A percentile compares a stretch with the other conserved stretches of the same genome.
Conservation (phyloP, 1,140 invertebrate genomes). For the Tetragonula clypearis region DNA sequence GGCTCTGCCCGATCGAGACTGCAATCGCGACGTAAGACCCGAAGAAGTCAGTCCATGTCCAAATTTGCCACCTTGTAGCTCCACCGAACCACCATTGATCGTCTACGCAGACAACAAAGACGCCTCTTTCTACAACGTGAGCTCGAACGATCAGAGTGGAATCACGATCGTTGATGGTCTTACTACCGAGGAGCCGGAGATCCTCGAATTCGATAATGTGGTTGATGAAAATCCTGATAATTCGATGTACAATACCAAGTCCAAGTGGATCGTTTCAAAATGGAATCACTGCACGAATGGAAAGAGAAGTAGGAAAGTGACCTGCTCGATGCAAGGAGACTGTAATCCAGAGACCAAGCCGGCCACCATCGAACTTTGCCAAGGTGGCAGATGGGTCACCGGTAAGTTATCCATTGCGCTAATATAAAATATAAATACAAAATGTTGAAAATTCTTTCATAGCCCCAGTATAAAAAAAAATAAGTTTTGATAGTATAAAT, state of each 20-base stretch:
- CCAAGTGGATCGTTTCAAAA: conserved; percentile 75
- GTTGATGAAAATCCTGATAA: conserved; percentile 72
- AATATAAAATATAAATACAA: background rate
- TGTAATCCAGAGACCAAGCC: conserved; percentile 71
- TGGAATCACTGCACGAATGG: conserved; percentile 71
- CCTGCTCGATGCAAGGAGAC: conserved; percentile 67
- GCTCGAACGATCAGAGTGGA: conserved; percentile 66
- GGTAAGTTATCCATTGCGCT: conserved; percentile 56
- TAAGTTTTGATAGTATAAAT: no score
- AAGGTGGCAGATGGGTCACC: conserved; percentile 71
- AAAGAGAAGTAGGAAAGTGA: conserved; percentile 70
- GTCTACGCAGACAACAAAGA: conserved; percentile 71
- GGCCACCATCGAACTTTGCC: conserved; percentile 63
- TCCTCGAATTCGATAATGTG: conserved; percentile 76
- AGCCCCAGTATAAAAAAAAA: no score
- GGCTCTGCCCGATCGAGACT: conserved; percentile 87
- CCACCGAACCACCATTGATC: conserved; percentile 69
- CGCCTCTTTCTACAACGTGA: conserved; percentile 73
- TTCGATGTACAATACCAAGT: conserved; percentile 73
- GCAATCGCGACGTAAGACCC: conserved; percentile 83
- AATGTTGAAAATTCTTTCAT: no score
- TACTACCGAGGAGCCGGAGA: conserved; percentile 72
- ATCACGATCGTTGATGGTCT: conserved; percentile 65
- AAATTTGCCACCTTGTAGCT: conserved; percentile 83
- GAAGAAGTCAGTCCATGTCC: conserved; percentile 85